Conservation (phyloP, 2,797 vertebrate genomes). For the Poecilia picta region DNA sequence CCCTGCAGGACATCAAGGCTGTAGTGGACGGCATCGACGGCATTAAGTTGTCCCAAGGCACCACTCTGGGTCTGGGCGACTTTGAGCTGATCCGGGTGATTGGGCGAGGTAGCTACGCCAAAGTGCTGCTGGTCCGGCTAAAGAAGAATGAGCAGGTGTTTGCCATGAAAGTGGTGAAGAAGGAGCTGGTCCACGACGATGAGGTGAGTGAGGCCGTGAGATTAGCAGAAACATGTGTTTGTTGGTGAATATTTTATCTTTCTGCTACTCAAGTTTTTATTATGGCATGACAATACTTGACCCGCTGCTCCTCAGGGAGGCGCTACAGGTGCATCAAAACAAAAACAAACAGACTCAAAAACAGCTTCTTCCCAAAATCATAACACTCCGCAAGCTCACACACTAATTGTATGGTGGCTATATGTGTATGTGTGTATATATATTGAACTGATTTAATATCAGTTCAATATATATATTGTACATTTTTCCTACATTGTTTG, state of each 20-base stretch:
- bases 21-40: constrained; percentile 95
- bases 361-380: too few species aligned
- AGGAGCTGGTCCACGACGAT: constrained; percentile 97
- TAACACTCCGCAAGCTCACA: too few species aligned
- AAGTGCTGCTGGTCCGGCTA: constrained; percentile 95
- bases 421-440: too few species aligned
- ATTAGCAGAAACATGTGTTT: not conserved
- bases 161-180: constrained; percentile 99
- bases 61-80: constrained; percentile 91
- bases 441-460: too few species aligned
- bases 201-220: constrained; percentile 82
- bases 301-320: too few species aligned
- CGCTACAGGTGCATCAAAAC: too few species aligned
- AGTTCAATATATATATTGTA: too few species aligned
- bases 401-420: too few species aligned
- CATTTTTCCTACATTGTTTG: too few species aligned
- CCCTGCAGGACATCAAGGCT: constrained; percentile 87
- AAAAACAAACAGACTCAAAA: too few species aligned
- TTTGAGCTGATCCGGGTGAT: constrained; percentile 97
- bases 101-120: constrained; percentile 96
- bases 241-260: not conserved
- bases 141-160: constrained; percentile 96
- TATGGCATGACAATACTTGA: not conserved
- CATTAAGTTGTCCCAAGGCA: constrained; percentile 93
- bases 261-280: not conserved